A percentile compares a stretch with the other conserved stretches of the same genome.
Conservation (phyloP, 1,140 invertebrate genomes). For the Neodiprion fabricii region DNA sequence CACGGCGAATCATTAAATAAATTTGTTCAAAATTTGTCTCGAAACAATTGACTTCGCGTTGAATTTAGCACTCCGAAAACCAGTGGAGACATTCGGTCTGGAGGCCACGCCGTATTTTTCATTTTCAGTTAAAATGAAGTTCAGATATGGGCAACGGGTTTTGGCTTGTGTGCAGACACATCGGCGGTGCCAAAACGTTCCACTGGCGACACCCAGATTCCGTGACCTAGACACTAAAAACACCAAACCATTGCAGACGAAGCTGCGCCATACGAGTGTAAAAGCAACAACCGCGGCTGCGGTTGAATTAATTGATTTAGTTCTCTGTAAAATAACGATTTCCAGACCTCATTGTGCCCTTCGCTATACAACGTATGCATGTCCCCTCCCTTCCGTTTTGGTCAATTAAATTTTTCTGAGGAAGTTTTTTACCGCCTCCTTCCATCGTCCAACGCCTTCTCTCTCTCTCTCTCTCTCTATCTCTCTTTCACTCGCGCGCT, state of each 20-base stretch:
- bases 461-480: not conserved
- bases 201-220: conserved; percentile 3
- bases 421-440: not conserved
- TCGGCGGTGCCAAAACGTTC: not conserved
- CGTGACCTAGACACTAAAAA: not conserved
- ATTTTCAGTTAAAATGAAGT: too few relatives aligned
- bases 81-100: too few relatives aligned
- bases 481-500: not conserved
- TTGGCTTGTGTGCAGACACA: not conserved
- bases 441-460: not conserved
- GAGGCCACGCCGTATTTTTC: too few relatives aligned
- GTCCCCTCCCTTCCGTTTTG: not conserved
- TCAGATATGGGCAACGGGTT: not conserved
- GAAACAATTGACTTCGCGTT: too few relatives aligned
- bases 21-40: too few relatives aligned
- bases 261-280: too few relatives aligned
- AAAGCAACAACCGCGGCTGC: not conserved
- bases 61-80: too few relatives aligned
- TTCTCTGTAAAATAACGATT: not conserved
- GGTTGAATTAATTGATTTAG: not conserved
- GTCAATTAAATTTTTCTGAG: not conserved
- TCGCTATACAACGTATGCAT: not conserved
- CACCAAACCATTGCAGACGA: too few relatives aligned
- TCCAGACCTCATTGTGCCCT: not conserved
- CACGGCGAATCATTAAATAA: too few relatives aligned